Evolutionary conservation across 2,113 vertebrate genomes (phyloP), one percentile per base, ranked within the genome.

Genomic region (Myotis yumanensis): DNA sequence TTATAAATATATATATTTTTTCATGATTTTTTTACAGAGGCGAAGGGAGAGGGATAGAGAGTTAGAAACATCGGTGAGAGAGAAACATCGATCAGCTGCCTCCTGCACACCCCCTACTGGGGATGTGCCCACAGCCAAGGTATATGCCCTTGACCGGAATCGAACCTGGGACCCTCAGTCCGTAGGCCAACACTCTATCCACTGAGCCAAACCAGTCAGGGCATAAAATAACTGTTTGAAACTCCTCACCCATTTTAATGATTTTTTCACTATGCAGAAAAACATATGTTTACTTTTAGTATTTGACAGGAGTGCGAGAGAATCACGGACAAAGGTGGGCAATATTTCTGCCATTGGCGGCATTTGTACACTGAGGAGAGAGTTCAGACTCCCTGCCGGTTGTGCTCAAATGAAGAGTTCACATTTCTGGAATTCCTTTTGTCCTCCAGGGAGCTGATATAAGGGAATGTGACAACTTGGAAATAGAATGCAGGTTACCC

Each of bases 401-500:
- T 95, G 79, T 90, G 84, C 81, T 87, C 83, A 62, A 91, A 97
- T 97, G 94, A 93, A 95, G 95, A 97, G 96, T 95, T 98, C 91
- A 90, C 7, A 97, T 98, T 96, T 97, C 91, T 98, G 81, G 86
- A 93, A 98, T 98, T 97, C 98, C 95, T 98, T 88, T 90, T 48
- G 79, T 35, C 90, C 95, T 95, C 95, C 80, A 93, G 97, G 71
- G 96, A 86, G 93, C 62, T 93, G 77, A 93, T 75, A 30, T 96
- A 62, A 95, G 79, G 80, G 86, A 66, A 95, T 66, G 86, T 64
- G 92, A 92, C 64, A 93, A 30, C 76, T 37, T 2, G 64, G 96
- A 92, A 88, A 89, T 37, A 46, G 75, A 73, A 59, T 40, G 3
- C 77, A 80, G 86, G 52, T 87, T 93, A 86, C 11, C 35, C 25